Conservation (phyloP, 2,113 vertebrate genomes). For the Ictalurus punctatus region DNA sequence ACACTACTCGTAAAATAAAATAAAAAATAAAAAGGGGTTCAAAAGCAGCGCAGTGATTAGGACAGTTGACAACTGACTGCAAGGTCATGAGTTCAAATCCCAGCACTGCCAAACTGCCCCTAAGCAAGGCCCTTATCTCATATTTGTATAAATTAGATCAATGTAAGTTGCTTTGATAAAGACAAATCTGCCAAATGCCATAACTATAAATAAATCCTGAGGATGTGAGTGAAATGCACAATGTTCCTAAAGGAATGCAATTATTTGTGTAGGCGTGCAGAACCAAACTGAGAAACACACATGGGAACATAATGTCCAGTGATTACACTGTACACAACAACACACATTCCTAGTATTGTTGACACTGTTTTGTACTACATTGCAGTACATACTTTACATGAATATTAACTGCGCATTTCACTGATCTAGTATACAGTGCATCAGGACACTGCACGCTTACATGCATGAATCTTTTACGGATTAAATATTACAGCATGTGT, state of each 20-base stretch:
- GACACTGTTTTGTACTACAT: background rate
- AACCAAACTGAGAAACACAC: background rate
- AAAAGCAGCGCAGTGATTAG: too few species aligned
- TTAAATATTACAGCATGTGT: background rate
- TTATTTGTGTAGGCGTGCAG: background rate
- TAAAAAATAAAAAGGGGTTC: too few species aligned
- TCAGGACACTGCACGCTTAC: background rate
- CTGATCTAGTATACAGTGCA: background rate
- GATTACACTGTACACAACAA: background rate
- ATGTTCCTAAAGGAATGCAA: background rate
- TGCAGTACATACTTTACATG: background rate
- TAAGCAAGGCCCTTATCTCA: too few species aligned
- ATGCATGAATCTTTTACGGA: background rate
- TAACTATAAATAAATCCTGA: background rate
- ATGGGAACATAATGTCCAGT: background rate
- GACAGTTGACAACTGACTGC: too few species aligned
- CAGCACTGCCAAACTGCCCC: too few species aligned
- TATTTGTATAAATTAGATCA: too few species aligned
- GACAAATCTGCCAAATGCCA: too few species aligned
- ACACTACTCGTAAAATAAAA: background rate
- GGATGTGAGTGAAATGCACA: background rate
- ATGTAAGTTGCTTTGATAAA: too few species aligned
- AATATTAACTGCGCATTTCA: background rate
- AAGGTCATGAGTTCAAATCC: too few species aligned
- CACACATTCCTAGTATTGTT: background rate